Percentiles rank a stretch among this genome's conserved stretches.
phyloP scores from a whole-genome alignment of 2,113 vertebrate species.

The Oreotragus oreotragus region DNA sequence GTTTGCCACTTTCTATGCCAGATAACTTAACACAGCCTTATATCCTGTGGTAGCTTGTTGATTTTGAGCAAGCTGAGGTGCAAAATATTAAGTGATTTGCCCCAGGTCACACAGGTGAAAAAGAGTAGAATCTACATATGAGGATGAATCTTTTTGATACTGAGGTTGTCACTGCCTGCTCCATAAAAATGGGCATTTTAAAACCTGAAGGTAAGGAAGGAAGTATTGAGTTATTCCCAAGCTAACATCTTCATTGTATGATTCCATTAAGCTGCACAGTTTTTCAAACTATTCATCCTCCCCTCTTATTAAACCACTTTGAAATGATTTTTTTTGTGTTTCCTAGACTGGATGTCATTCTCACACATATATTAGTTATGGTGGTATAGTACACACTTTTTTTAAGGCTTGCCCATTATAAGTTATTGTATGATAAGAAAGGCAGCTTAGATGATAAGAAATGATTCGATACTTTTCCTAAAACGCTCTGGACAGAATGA shows the following conservation, averaged over 20 bases:
- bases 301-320: constrained; percentile 4
- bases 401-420: constrained; percentile 44
- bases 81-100: not conserved
- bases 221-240: not conserved
- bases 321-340: constrained; percentile 57
- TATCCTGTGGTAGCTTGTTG: not conserved
- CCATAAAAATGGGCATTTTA: not conserved
- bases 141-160: not conserved
- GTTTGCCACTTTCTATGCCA: not conserved
- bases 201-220: not conserved
- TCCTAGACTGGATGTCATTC: constrained; percentile 16
- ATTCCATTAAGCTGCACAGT: constrained; percentile 42
- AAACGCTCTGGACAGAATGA: not conserved
- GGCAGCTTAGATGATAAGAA: constrained; percentile 39
- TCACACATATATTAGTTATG: constrained; percentile 28
- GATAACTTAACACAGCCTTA: not conserved
- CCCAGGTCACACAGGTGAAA: not conserved
- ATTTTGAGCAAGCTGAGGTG: not conserved
- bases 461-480: constrained; percentile 9
- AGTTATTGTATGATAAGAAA: constrained; percentile 53
- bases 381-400: not conserved
- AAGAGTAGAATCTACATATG: not conserved
- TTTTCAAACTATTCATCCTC: constrained; percentile 38
- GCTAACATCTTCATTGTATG: not conserved
- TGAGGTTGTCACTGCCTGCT: not conserved